Evolutionary conservation across 1,140 invertebrate genomes (phyloP).

Genomic region (Portunus trituberculatus): DNA sequence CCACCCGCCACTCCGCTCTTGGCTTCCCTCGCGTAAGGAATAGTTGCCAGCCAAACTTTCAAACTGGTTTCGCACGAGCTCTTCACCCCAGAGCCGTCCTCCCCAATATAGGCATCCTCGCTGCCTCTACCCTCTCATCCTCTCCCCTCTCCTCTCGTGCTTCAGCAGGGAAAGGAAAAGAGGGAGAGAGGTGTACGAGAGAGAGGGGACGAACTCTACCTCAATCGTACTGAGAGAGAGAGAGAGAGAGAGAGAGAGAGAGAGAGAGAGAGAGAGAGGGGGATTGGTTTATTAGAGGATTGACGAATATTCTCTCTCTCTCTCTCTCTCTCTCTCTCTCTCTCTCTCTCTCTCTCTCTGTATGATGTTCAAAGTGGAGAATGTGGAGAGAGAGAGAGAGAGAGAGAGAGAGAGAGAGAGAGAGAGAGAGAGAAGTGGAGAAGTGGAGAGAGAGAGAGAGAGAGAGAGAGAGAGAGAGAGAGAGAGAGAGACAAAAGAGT

Average conservation of each 20-base stretch:
- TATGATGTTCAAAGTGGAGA: background rate
- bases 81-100: background rate
- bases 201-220: background rate
- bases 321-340: too few species aligned
- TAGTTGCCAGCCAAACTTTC: constrained; percentile 12
- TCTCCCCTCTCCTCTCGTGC: background rate
- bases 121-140: background rate
- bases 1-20: background rate
- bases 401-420: background rate
- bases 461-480: constrained; percentile 26
- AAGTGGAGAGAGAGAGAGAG: background rate
- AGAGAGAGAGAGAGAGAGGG: constrained; percentile 32
- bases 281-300: background rate
- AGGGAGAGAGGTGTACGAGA: background rate
- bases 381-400: background rate
- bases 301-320: too few species aligned
- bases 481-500: constrained; percentile 23
- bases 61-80: background rate
- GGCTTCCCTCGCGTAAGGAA: background rate
- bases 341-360: too few species aligned
- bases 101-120: background rate
- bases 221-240: background rate
- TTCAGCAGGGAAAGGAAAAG: background rate
- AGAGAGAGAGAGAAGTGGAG: background rate
- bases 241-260: constrained; percentile 15